Percentiles rank a stretch among this genome's conserved stretches.
These are phyloP conservation scores for Ceyx erithaca DNA, from an alignment of 2,797 vertebrate genomes.

Conservation along the genomic window DNA sequence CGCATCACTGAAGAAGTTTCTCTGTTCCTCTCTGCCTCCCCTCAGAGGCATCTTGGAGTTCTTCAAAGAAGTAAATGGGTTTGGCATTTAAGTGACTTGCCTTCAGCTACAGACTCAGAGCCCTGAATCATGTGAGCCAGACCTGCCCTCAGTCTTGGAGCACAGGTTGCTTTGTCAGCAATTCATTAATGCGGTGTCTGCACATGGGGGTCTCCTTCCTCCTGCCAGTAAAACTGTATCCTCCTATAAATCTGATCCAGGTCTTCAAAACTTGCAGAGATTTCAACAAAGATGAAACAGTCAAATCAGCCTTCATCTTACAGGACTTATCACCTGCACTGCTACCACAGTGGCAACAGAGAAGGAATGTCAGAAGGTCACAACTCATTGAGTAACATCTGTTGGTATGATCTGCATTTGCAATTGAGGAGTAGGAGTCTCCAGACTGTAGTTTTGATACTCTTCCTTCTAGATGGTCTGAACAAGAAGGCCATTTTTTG, in stretches of 20 bases:
- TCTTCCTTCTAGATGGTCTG: neutral
- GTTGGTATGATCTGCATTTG: neutral
- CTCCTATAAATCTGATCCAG: neutral
- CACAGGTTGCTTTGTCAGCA: neutral
- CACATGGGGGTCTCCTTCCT: neutral
- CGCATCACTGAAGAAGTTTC: neutral
- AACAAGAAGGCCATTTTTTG: neutral
- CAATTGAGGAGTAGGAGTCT: neutral
- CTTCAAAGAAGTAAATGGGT: neutral
- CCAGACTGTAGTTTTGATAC: neutral
- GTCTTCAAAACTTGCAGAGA: neutral
- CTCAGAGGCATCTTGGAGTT: neutral
- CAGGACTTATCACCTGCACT: neutral
- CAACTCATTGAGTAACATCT: neutral
- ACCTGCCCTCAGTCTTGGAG: neutral
- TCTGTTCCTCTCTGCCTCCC: neutral
- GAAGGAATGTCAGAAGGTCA: neutral
- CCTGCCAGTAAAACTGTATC: neutral
- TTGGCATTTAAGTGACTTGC: neutral
- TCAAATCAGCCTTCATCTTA: neutral
- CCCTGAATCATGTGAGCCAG: neutral
- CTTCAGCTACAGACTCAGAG: slow-evolving; percentile 1
- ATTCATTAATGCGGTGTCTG: neutral
- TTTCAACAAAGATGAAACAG: neutral
- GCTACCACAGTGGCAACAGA: neutral